Base-by-base conservation (phyloP, 2,888 invertebrate species). In the Eupithecia subumbrata region DNA sequence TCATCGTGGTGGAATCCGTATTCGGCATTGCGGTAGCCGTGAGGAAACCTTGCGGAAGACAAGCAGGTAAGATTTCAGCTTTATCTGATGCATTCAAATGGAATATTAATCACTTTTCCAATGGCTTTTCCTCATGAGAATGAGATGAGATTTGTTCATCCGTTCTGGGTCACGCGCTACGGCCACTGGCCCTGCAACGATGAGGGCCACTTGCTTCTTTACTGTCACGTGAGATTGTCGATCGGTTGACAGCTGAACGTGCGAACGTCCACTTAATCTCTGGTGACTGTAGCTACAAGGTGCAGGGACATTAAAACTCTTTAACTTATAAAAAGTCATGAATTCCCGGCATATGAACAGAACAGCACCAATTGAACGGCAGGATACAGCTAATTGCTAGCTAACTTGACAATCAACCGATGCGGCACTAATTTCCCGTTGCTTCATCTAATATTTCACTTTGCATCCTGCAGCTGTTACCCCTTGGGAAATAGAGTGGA, bases 1-100 rank as follows among this genome's bases (percentile, higher is more conserved):
- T 95, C 72, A 90, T 95, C 67, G 85, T 92, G 70, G 75, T 91
- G 66, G 93, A 94, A 80, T 87, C 92, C 0, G 79, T 87, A 12
- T 91, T 94, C 75, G 94, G 94, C 22, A 90, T 93, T 77, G 75
- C 89, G 30, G 92, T 93, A 11, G 85, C 90, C 69, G 79, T 90
- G 30, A 89, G 85, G 81, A 84, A 78, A 30, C 84, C 84, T 43
- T 85, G 81, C 56, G 86, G 82, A 80, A 81, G 82, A 68, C 82
- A 87, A 77, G 77, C 87, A 80, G 92, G 92, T 92, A 82, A 84
- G 83, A 45, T 25, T 25, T 68, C 22, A 68, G 22, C 40, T 60
- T 18, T 71, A 52, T 37, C 63, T 25, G 18, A 63, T 7, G n/a
- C n/a, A 25, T 45, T 60, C 34, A 60, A 66, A 66, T 66, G 37